Evolutionary conservation across 2,888 invertebrate genomes (phyloP).

Genomic region (Cartodere bifasciata): DNA sequence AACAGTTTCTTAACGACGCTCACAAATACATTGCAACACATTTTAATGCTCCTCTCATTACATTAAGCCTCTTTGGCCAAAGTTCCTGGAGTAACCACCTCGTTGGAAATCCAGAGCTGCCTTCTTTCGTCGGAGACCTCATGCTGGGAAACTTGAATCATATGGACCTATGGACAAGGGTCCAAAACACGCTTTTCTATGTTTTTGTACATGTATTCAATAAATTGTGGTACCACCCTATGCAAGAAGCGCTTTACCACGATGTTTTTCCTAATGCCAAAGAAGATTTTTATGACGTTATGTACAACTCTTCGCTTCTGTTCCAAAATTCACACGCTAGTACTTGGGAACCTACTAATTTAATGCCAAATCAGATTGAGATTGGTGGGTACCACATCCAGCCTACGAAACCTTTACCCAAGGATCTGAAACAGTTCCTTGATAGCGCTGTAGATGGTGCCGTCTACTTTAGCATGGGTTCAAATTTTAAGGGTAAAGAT

Average conservation of each 20-base stretch:
- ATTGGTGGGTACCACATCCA: constrained; percentile 41
- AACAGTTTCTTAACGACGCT: constrained; percentile 38
- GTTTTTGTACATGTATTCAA: no score
- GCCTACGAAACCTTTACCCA: constrained; percentile 20
- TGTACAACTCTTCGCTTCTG: constrained; percentile 22
- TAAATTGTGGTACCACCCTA: constrained; percentile 12
- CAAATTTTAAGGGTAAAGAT: constrained; percentile 43
- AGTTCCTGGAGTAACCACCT: constrained; percentile 35
- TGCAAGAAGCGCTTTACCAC: constrained; percentile 19
- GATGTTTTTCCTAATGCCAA: constrained; percentile 22
- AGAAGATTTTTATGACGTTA: constrained; percentile 17
- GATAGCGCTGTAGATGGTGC: constrained; percentile 42
- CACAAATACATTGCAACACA: constrained; percentile 28
- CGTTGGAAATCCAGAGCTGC: constrained; percentile 35
- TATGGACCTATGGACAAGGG: constrained; percentile 40
- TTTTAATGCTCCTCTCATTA: constrained; percentile 26
- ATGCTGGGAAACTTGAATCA: no score
- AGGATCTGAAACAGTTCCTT: constrained; percentile 39
- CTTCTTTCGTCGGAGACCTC: constrained; percentile 24
- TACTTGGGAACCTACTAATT: constrained; percentile 36
- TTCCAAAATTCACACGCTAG: constrained; percentile 36
- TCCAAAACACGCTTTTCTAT: constrained; percentile 33
- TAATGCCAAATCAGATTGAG: constrained; percentile 42
- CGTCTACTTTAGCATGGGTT: constrained; percentile 47
- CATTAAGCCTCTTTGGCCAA: no score